phyloP scores from a whole-genome alignment of 2,888 invertebrate species.

The Spialia ferax region DNA sequence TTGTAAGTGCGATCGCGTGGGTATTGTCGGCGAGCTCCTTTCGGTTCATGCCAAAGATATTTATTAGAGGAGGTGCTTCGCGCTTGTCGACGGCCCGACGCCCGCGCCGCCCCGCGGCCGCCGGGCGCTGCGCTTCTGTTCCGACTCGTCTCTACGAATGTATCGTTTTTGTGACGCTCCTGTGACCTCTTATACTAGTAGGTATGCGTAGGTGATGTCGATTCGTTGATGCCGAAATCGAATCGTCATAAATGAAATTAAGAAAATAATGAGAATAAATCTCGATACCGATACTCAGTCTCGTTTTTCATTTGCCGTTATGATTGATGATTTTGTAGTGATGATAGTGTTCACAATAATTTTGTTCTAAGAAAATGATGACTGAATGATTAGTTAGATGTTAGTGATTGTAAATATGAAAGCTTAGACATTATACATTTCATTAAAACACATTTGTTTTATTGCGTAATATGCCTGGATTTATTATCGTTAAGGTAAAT shows the following conservation, averaged over 20 bases:
- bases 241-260: constrained; percentile 67
- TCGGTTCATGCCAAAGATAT: constrained; percentile 86
- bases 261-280: constrained; percentile 66
- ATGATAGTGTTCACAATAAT: constrained; percentile 84
- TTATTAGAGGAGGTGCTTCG: constrained; percentile 78
- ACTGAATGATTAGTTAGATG: constrained; percentile 81
- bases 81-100: constrained; percentile 56
- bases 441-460: constrained; percentile 72
- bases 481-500: constrained; percentile 33
- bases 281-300: constrained; percentile 81
- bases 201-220: constrained; percentile 65
- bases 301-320: constrained; percentile 82
- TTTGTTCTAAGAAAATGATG: constrained; percentile 80
- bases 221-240: constrained; percentile 71
- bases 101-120: constrained; percentile 43
- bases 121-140: constrained; percentile 54
- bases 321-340: constrained; percentile 80
- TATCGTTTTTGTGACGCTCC: constrained; percentile 67
- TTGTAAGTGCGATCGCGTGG: constrained; percentile 69
- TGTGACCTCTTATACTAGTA: constrained; percentile 65
- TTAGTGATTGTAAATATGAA: constrained; percentile 83
- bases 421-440: constrained; percentile 85
- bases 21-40: constrained; percentile 73
- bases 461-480: constrained; percentile 52
- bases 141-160: constrained; percentile 51